Evolutionary conservation across 1,140 invertebrate species (phyloP).

Genomic region (Ceratina calcarata): DNA sequence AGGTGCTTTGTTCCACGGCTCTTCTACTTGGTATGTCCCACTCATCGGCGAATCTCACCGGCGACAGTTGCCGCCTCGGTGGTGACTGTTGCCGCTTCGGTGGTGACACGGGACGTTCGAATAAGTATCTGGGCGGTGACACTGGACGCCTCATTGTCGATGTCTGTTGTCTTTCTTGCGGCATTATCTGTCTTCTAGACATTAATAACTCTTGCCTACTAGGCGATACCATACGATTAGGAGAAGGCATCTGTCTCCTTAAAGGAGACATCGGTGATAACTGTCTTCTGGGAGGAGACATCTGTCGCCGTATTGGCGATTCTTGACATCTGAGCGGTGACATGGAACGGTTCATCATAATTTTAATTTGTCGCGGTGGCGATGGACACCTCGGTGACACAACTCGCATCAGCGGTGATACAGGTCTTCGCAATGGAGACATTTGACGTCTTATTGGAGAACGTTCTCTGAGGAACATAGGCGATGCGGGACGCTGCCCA

Average conservation of each 20-base stretch:
- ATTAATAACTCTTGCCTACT: constrained; percentile 50
- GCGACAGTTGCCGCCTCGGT: constrained; percentile 49
- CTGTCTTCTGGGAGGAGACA: constrained; percentile 51
- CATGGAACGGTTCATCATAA: constrained; percentile 45
- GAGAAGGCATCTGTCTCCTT: constrained; percentile 56
- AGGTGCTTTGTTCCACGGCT: constrained; percentile 68
- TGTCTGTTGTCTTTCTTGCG: constrained; percentile 40
- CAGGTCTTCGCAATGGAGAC: constrained; percentile 4
- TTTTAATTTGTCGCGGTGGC: not conserved
- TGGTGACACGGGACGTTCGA: constrained; percentile 30
- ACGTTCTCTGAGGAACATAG: constrained; percentile 33
- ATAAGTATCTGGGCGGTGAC: constrained; percentile 27
- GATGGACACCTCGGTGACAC: constrained; percentile 26
- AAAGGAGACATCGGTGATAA: constrained; percentile 48
- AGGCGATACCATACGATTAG: constrained; percentile 55
- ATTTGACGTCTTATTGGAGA: constrained; percentile 25
- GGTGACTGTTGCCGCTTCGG: constrained; percentile 58
- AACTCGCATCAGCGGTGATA: constrained; percentile 54
- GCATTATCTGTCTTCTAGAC: constrained; percentile 19
- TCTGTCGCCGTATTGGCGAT: constrained; percentile 34
- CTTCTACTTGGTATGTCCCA: constrained; percentile 78
- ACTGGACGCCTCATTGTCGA: constrained; percentile 41
- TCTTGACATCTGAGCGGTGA: constrained; percentile 60
- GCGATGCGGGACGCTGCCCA: constrained; percentile 14
- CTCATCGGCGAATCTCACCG: constrained; percentile 68